Percentiles rank a stretch among this genome's conserved stretches.
phyloP scores from a whole-genome alignment of 2,113 vertebrate genomes.

The Oceanodroma tethys region DNA sequence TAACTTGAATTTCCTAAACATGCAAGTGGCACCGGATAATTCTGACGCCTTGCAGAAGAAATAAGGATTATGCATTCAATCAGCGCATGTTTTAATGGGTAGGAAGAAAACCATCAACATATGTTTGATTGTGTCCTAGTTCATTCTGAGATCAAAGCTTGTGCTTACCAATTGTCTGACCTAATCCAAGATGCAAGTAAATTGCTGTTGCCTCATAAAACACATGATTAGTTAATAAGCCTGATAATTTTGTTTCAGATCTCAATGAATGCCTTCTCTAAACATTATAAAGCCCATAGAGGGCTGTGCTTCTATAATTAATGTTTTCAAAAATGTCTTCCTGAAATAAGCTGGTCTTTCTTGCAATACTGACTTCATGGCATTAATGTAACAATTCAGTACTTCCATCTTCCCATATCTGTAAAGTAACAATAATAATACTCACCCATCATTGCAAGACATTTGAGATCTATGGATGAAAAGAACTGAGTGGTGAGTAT shows the following conservation, averaged over 20 bases:
- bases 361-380: neutral
- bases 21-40: conserved; percentile 36
- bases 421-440: neutral
- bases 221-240: neutral
- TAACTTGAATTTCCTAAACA: conserved; percentile 48
- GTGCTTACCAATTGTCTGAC: neutral
- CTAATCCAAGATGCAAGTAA: neutral
- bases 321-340: neutral
- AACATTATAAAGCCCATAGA: neutral
- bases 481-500: neutral
- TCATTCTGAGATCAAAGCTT: conserved; percentile 74
- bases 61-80: conserved; percentile 51
- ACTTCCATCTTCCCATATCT: neutral
- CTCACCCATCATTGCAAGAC: neutral
- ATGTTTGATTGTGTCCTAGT: conserved; percentile 37
- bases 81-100: conserved; percentile 56
- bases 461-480: neutral
- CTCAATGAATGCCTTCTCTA: neutral
- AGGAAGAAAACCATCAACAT: conserved; percentile 23
- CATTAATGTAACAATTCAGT: neutral
- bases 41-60: conserved; percentile 52
- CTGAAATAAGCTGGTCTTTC: neutral
- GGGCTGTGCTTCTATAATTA: neutral
- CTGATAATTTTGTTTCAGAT: conserved; percentile 5
- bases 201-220: neutral